A percentile compares a stretch with the other conserved stretches of the same genome.
These are phyloP conservation scores for Apis laboriosa DNA, from an alignment of 1,140 invertebrate genomes.

Conservation along the genomic window DNA sequence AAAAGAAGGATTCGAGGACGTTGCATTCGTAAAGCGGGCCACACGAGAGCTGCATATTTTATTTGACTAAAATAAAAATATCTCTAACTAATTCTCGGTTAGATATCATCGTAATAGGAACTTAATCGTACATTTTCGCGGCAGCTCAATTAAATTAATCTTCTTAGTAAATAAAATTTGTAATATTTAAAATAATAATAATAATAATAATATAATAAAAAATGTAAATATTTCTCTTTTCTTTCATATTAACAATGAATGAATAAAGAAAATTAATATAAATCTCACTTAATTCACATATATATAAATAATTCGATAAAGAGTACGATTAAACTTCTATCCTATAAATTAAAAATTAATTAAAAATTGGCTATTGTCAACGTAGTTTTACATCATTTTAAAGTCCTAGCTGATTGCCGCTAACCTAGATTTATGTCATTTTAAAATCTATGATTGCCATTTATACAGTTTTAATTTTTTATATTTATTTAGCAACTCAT, in stretches of 20 bases:
- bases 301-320: background rate
- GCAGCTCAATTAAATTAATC: conserved; percentile 48
- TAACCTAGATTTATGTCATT: too few species aligned
- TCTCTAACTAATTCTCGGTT: conserved; percentile 63
- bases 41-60: conserved; percentile 34
- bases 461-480: too few species aligned
- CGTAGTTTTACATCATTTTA: too few species aligned
- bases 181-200: background rate
- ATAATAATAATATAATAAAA: background rate
- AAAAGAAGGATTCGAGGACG: conserved; percentile 2
- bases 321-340: conserved; percentile 6
- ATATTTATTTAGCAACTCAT: too few species aligned
- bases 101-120: conserved; percentile 72
- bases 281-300: background rate
- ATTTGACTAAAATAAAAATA: background rate
- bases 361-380: too few species aligned
- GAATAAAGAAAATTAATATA: background rate
- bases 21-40: conserved; percentile 27
- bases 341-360: background rate
- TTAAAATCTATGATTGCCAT: too few species aligned
- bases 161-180: conserved; percentile 18
- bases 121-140: conserved; percentile 68
- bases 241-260: background rate
- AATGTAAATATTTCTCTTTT: background rate
- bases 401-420: too few species aligned